phyloP scores from a whole-genome alignment of 2,113 vertebrate genomes.

The Pimephales promelas region DNA sequence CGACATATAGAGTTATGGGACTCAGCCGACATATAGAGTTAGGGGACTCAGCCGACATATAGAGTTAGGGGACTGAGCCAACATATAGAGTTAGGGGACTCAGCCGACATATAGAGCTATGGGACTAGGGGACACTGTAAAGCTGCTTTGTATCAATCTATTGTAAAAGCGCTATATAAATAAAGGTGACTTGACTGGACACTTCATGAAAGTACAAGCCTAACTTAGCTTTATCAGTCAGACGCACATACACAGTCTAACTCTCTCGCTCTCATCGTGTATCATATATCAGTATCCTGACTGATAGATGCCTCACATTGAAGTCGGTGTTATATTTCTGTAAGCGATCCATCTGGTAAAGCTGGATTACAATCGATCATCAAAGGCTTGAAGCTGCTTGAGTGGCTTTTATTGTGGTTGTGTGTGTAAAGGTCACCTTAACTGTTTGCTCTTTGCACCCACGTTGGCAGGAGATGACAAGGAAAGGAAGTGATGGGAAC shows the following conservation, averaged over 20 bases:
- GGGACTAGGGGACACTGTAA: no score
- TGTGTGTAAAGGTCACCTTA: constrained; percentile 72
- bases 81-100: no score
- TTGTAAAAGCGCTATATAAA: no score
- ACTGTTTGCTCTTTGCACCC: constrained; percentile 25
- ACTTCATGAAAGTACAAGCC: not conserved
- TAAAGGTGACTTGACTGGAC: no score
- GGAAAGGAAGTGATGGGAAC: not conserved
- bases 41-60: no score
- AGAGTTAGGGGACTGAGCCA: no score
- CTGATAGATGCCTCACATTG: constrained; percentile 62
- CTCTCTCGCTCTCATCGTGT: not conserved
- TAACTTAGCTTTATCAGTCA: not conserved
- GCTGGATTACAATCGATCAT: constrained; percentile 74
- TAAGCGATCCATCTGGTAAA: constrained; percentile 68
- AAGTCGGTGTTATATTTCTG: constrained; percentile 72
- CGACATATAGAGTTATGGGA: no score
- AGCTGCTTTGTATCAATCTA: no score
- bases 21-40: no score
- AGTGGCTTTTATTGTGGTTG: constrained; percentile 66
- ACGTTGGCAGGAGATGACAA: constrained; percentile 18
- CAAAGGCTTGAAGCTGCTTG: constrained; percentile 68
- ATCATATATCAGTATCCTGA: constrained; percentile 65
- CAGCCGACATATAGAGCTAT: no score
- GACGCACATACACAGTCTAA: not conserved